Percentiles rank a stretch among this genome's conserved stretches.
These are phyloP conservation scores for Anabacerthia variegaticeps DNA, from an alignment of 2,797 vertebrate genomes.

Conservation along the genomic window DNA sequence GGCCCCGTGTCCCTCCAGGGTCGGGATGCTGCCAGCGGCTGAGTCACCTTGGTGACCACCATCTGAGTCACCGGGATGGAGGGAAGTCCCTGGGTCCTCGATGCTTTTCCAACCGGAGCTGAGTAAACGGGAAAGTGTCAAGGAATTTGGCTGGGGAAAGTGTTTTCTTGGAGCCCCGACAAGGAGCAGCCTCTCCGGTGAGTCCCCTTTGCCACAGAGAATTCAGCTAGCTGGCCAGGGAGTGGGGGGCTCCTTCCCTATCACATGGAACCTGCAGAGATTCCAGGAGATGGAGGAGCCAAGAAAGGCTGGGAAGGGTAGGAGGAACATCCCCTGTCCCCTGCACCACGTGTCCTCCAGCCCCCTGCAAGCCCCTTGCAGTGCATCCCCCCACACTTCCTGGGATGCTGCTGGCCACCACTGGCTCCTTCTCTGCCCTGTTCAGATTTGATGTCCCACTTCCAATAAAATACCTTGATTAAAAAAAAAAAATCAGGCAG, in stretches of 20 bases:
- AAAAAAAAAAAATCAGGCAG: not conserved
- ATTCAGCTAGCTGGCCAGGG: not conserved
- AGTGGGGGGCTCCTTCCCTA: not conserved
- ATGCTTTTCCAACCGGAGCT: slow-evolving; percentile 62
- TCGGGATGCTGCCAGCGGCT: slow-evolving; percentile 43
- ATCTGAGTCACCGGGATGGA: slow-evolving; percentile 70
- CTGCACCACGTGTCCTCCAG: not conserved
- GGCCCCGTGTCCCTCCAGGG: not conserved
- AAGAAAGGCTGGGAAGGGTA: not conserved
- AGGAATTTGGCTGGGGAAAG: slow-evolving; percentile 16
- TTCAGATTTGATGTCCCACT: not conserved
- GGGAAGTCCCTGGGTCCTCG: slow-evolving; percentile 67
- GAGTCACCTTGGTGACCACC: slow-evolving; percentile 58
- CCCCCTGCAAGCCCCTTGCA: not conserved
- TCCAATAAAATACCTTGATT: slow-evolving; percentile 14
- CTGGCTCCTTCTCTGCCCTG: not conserved
- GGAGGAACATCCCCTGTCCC: not conserved
- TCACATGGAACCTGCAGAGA: accelerated
- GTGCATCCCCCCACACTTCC: not conserved
- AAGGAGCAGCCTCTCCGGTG: not conserved
- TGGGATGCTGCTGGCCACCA: accelerated
- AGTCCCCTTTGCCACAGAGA: slow-evolving; percentile 64
- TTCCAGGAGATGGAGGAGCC: not conserved
- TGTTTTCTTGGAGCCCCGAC: slow-evolving; percentile 2
- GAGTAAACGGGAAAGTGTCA: slow-evolving; percentile 68